These are phyloP conservation scores for Halesus radiatus DNA, from an alignment of 1,140 invertebrate genomes.

Conservation along the genomic window DNA sequence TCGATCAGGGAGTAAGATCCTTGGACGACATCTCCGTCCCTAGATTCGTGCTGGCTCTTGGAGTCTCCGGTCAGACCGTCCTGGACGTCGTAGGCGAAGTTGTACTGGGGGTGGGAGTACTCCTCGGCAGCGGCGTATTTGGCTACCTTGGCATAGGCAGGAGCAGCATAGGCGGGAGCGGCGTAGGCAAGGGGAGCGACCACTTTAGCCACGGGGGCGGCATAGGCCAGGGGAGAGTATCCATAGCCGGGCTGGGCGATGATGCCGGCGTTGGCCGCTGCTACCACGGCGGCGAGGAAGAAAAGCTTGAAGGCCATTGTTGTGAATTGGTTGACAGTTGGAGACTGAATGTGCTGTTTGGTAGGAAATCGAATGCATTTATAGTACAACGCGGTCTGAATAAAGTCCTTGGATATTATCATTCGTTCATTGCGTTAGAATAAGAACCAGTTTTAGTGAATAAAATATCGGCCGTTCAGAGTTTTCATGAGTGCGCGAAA, in stretches of 20 bases:
- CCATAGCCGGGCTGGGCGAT: slow-evolving; percentile 39
- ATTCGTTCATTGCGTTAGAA: too few relatives aligned
- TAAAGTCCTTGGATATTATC: too few relatives aligned
- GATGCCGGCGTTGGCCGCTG: slow-evolving; percentile 44
- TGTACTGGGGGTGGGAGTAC: slow-evolving; percentile 71
- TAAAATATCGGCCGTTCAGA: too few relatives aligned
- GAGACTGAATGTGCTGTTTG: slow-evolving; percentile 2
- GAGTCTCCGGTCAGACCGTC: slow-evolving; percentile 74
- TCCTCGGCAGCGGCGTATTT: slow-evolving; percentile 70
- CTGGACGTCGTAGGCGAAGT: slow-evolving; percentile 72
- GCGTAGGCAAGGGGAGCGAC: slow-evolving; percentile 52
- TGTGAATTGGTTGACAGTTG: not conserved
- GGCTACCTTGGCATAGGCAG: slow-evolving; percentile 47
- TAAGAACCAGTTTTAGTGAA: too few relatives aligned
- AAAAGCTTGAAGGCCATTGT: slow-evolving; percentile 41
- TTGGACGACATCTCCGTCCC: slow-evolving; percentile 72
- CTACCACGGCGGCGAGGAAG: slow-evolving; percentile 39
- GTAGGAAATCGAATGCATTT: slow-evolving; percentile 1
- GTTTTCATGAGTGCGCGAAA: too few relatives aligned
- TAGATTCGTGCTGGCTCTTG: slow-evolving; percentile 73
- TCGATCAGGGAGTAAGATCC: slow-evolving; percentile 72
- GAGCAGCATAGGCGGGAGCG: slow-evolving; percentile 55
- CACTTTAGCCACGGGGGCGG: slow-evolving; percentile 56
- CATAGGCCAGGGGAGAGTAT: slow-evolving; percentile 50
- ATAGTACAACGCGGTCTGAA: not conserved